Conservation (phyloP, 2,888 invertebrate genomes). For the Phoronis australis region DNA sequence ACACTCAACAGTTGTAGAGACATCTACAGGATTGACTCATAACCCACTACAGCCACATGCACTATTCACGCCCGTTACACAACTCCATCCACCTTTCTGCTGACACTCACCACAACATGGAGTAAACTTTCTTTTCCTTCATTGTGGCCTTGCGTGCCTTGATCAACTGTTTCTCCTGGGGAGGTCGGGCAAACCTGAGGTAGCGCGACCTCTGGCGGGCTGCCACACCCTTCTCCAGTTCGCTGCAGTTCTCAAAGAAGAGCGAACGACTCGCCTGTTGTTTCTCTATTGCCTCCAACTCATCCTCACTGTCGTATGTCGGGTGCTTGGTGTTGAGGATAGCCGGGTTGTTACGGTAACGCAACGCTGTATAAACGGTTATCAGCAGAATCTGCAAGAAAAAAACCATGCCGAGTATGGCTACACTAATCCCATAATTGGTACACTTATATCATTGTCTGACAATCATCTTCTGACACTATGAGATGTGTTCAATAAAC, state of each 20-base stretch:
- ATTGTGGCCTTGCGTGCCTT: slow-evolving; percentile 43
- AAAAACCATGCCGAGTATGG: too few species aligned
- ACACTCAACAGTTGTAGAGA: too few species aligned
- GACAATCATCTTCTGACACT: too few species aligned
- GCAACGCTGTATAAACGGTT: slow-evolving; percentile 31
- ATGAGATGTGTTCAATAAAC: too few species aligned
- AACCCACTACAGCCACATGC: too few species aligned
- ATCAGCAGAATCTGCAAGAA: slow-evolving; percentile 36
- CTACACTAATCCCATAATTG: too few species aligned
- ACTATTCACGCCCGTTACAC: too few species aligned
- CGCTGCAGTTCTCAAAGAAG: slow-evolving; percentile 26
- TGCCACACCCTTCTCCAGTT: slow-evolving; percentile 42
- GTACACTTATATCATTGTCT: too few species aligned
- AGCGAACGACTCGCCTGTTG: too few species aligned
- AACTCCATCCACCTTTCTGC: too few species aligned
- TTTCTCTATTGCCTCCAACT: too few species aligned
- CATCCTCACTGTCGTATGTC: slow-evolving; percentile 33
- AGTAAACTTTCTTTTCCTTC: slow-evolving; percentile 42
- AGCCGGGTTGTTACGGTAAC: slow-evolving; percentile 35
- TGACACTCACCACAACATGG: slow-evolving; percentile 41
- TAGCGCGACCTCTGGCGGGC: slow-evolving; percentile 48
- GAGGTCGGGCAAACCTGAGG: slow-evolving; percentile 47
- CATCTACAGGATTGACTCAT: too few species aligned
- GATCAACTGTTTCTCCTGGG: slow-evolving; percentile 47
- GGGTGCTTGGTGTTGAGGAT: slow-evolving; percentile 17